Percentiles rank a stretch among this genome's conserved stretches.
phyloP scores from a whole-genome alignment of 2,113 vertebrate genomes.

The Microtus montanus region DNA sequence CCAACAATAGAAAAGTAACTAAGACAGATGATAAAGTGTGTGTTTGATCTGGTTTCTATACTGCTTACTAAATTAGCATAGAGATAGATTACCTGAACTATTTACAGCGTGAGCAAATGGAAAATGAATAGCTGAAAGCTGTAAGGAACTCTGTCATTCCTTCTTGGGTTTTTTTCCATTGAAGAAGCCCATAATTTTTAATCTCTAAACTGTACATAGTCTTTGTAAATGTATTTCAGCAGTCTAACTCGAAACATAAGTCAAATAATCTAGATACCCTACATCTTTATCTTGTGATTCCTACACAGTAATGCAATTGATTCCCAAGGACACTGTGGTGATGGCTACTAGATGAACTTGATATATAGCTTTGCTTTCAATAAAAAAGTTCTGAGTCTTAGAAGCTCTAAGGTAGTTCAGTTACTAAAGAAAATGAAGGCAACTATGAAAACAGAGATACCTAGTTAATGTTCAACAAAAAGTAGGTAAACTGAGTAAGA shows the following conservation, averaged over 20 bases:
- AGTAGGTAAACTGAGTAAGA: conserved; percentile 18
- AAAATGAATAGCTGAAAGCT: neutral
- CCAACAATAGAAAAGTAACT: neutral
- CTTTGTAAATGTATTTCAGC: neutral
- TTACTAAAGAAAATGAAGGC: conserved; percentile 31
- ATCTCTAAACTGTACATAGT: neutral
- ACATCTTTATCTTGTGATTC: neutral
- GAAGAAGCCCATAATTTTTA: neutral
- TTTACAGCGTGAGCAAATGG: conserved; percentile 15
- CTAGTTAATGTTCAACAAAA: conserved; percentile 37
- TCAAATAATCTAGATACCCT: neutral
- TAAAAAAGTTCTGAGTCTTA: conserved; percentile 18
- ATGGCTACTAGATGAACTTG: neutral
- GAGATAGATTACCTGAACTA: conserved; percentile 3
- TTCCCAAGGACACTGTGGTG: neutral
- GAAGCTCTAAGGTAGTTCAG: neutral
- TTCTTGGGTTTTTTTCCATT: conserved; percentile 10
- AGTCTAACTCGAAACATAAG: neutral
- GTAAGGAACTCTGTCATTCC: neutral
- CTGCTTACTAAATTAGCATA: neutral
- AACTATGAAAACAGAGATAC: neutral
- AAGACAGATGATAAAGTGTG: neutral
- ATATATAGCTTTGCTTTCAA: conserved; percentile 1
- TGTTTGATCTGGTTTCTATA: neutral
- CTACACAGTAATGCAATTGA: neutral